Percentiles rank a stretch among this genome's conserved stretches.
Conservation (phyloP, 2,113 vertebrate species). For the Ibidorhyncha struthersii region DNA sequence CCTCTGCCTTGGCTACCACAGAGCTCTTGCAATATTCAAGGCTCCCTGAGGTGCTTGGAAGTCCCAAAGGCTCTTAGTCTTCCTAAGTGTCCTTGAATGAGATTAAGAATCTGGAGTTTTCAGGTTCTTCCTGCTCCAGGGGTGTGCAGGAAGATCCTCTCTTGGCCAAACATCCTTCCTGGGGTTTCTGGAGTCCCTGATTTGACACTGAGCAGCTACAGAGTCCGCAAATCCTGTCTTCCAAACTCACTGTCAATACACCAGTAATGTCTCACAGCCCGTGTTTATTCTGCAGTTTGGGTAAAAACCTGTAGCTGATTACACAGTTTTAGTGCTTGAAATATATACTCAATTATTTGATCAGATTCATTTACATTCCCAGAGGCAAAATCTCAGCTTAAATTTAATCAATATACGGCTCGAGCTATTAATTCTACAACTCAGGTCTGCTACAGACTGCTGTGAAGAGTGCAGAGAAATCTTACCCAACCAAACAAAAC, state of each 20-base stretch:
- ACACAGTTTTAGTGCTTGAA: not conserved
- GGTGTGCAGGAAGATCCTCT: not conserved
- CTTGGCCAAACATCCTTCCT: not conserved
- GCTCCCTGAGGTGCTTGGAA: not conserved
- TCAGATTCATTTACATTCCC: not conserved
- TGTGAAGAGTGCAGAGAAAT: not conserved
- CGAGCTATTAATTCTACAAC: not conserved
- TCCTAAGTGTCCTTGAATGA: no score
- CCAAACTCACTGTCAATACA: not conserved
- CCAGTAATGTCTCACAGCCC: not conserved
- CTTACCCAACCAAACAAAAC: not conserved
- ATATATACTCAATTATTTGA: not conserved
- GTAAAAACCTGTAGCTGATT: not conserved
- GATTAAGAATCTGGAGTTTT: no score
- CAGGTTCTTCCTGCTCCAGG: no score
- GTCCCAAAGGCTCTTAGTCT: not conserved
- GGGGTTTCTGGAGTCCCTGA: not conserved
- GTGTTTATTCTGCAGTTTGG: not conserved
- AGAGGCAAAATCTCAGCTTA: not conserved
- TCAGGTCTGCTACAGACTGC: not conserved
- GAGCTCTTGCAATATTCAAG: not conserved
- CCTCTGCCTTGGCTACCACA: not conserved
- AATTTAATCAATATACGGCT: not conserved
- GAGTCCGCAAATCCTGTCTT: not conserved
- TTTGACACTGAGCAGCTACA: not conserved